phyloP scores from a whole-genome alignment of 2,113 vertebrate species.

The Callorhinus ursinus region DNA sequence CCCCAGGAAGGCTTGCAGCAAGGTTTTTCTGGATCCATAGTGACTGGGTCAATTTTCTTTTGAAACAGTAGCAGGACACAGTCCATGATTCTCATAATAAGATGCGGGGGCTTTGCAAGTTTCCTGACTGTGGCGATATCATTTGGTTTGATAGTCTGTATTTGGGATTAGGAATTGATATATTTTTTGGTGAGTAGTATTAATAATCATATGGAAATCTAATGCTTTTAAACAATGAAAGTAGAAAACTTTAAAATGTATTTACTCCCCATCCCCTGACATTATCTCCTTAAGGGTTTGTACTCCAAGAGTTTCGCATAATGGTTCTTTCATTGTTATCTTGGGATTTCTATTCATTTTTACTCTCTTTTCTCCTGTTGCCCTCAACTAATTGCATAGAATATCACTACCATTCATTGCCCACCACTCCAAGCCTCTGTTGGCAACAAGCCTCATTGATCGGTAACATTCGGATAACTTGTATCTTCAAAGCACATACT shows the following conservation, averaged over 20 bases:
- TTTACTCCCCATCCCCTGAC: background rate
- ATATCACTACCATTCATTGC: background rate
- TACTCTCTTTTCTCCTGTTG: background rate
- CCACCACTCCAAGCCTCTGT: background rate
- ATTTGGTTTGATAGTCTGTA: slow-evolving; percentile 88
- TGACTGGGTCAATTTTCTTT: slow-evolving; percentile 86
- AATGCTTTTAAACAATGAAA: slow-evolving; percentile 28
- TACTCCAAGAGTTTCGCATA: background rate
- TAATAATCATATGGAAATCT: background rate
- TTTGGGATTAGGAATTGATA: slow-evolving; percentile 49
- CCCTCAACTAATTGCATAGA: background rate
- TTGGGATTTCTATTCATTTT: background rate
- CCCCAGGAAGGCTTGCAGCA: slow-evolving; percentile 88
- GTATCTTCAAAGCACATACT: background rate
- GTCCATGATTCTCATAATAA: slow-evolving; percentile 90
- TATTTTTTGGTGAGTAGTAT: slow-evolving; percentile 26
- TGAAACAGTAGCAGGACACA: slow-evolving; percentile 87
- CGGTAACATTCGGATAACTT: background rate
- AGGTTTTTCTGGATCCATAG: slow-evolving; percentile 87
- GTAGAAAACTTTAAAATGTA: background rate
- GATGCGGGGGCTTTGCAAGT: slow-evolving; percentile 88
- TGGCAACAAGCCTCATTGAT: background rate
- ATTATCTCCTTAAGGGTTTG: background rate
- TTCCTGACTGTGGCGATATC: slow-evolving; percentile 89
- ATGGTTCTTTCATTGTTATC: background rate